Evolutionary conservation across 2,113 vertebrate genomes (phyloP), one percentile per base, ranked within the genome.

Genomic region (Xyrauchen texanus): DNA sequence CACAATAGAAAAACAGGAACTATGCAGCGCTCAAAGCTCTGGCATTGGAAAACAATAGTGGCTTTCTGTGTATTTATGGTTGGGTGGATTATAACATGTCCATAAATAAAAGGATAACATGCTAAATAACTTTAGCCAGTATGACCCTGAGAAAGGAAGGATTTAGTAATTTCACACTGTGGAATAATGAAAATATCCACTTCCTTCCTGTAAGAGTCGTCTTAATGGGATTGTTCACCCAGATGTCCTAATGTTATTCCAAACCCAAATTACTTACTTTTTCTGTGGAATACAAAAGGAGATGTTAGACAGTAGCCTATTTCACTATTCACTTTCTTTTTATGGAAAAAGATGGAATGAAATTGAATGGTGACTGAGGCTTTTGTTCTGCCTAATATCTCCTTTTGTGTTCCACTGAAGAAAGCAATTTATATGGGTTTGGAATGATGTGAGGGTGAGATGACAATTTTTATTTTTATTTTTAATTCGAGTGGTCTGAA

Each of bases 91-190:
- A 46, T 42, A 49, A 66, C 68, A 64, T 63, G 7, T 57, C 34
- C 4, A 15, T 58, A 77, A 77, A 71, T 69, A 55, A 61, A 15
- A 60, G 45, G 51, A 47, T 34, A 70, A 57, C 11, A 65, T 60
- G 8, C 47, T 49, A 49, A 34, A 68, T 69, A 42, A 62, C 57
- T 52, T 9, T 44, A 53, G 44, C 44, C 58, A 12, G 46, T 34
- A 21, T 71, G 74, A 55, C 66, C 45, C 8, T 57, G 51, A 46
- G 63, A 60, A 74, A 34, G 77, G 44, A 68, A 34, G 34, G 60
- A 45, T 70, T 78, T 58, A 47, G 47, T 68, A 47, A 78, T 74
- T 72, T 78, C 55, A 73, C 69, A 82, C 55, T 44, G 10, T 11
- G 4, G 72, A 51, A 76, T 44, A 46, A 68, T 79, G 9, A 75